Conservation (phyloP, 2,797 vertebrate genomes). For the Paratrypauchen microcephalus region DNA sequence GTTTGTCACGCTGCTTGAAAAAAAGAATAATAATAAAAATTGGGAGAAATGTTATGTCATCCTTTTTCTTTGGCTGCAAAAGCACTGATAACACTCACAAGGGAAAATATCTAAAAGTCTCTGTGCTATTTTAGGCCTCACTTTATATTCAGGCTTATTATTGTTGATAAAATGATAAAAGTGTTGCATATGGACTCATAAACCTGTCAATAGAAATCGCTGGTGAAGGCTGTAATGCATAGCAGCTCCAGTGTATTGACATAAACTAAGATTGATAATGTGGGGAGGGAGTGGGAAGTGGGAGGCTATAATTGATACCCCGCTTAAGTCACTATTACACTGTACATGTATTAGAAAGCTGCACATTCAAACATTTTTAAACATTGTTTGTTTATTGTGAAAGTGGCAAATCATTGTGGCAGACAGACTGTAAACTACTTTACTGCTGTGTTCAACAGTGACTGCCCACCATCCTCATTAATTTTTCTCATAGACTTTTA, state of each 20-base stretch:
- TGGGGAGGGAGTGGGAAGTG: background rate
- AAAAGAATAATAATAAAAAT: conserved; percentile 29
- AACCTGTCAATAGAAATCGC: conserved; percentile 48
- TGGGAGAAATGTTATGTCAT: conserved; percentile 54
- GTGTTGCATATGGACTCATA: conserved; percentile 30
- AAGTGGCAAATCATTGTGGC: too few species aligned
- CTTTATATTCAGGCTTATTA: conserved; percentile 36
- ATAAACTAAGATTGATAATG: conserved; percentile 36
- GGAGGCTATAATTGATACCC: conserved; percentile 37
- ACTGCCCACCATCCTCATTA: too few species aligned
- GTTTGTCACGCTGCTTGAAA: conserved; percentile 71
- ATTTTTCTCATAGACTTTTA: too few species aligned
- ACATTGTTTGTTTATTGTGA: too few species aligned
- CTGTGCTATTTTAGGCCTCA: conserved; percentile 45
- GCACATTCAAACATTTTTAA: too few species aligned
- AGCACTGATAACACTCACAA: conserved; percentile 43
- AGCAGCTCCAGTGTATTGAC: conserved; percentile 40
- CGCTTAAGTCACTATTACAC: background rate
- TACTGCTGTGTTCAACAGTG: too few species aligned
- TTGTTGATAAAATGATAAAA: conserved; percentile 32
- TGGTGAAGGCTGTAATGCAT: conserved; percentile 23
- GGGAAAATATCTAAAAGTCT: conserved; percentile 23
- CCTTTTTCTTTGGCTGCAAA: conserved; percentile 34
- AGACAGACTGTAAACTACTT: too few species aligned
- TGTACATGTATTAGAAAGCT: conserved; percentile 37